A percentile compares a stretch with the other conserved stretches of the same genome.
Conservation (phyloP, 1,140 invertebrate genomes). For the Geopemphigus sp. region DNA sequence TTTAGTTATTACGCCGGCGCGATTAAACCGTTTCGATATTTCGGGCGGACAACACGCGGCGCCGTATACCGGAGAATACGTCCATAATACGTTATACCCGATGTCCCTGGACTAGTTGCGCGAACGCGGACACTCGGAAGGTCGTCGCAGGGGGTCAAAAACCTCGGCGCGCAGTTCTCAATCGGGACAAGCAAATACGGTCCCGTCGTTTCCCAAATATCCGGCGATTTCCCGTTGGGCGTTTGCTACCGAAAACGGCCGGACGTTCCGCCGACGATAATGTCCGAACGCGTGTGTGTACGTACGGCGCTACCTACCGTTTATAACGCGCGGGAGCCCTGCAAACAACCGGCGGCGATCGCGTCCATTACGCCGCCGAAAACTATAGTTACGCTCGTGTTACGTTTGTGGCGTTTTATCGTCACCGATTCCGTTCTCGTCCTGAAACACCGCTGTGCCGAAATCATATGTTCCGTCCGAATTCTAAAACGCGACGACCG, state of each 20-base stretch:
- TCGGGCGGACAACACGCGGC: too few species aligned
- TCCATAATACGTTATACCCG: constrained; percentile 38
- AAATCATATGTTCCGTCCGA: constrained; percentile 15
- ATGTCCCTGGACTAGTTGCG: constrained; percentile 43
- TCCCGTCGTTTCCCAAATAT: constrained; percentile 12
- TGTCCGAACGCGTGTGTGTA: background rate
- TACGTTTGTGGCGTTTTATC: constrained; percentile 36
- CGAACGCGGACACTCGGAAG: constrained; percentile 31
- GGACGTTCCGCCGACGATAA: background rate
- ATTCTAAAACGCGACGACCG: constrained; percentile 40
- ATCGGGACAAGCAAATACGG: background rate
- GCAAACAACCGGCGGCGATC: constrained; percentile 2
- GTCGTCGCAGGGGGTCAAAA: constrained; percentile 29
- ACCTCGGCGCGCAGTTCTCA: constrained; percentile 7
- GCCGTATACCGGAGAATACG: too few species aligned
- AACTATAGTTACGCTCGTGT: constrained; percentile 25
- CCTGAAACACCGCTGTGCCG: constrained; percentile 6
- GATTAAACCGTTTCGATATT: too few species aligned
- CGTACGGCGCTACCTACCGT: too few species aligned
- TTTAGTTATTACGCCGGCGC: too few species aligned
- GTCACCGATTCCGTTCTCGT: constrained; percentile 23
- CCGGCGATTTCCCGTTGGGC: background rate
- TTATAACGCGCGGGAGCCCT: too few species aligned
- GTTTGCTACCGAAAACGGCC: background rate
- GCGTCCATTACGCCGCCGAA: constrained; percentile 3